Conservation (phyloP, 2,113 vertebrate species). For the Atherinomorus stipes region DNA sequence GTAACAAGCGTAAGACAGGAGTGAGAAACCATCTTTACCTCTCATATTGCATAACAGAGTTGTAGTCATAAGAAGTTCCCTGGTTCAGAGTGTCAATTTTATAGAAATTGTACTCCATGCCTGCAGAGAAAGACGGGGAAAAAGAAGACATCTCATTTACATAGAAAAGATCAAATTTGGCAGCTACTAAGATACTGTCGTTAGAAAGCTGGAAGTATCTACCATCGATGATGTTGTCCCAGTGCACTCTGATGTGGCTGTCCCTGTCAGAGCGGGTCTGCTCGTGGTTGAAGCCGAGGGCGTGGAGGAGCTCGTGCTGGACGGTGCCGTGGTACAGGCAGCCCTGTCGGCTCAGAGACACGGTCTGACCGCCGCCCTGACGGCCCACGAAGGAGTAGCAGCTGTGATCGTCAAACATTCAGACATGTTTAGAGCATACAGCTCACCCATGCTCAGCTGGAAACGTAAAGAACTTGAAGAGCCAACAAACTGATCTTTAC, state of each 20-base stretch:
- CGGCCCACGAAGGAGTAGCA: conserved; percentile 78
- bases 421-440: not conserved
- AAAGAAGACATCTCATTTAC: not conserved
- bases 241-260: conserved; percentile 62
- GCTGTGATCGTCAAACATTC: conserved; percentile 37
- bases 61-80: conserved; percentile 80
- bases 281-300: conserved; percentile 82
- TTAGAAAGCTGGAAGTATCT: not conserved
- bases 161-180: not conserved
- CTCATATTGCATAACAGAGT: conserved; percentile 81
- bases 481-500: not conserved
- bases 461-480: too few species aligned
- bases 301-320: conserved; percentile 81
- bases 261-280: conserved; percentile 81
- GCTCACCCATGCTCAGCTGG: too few species aligned
- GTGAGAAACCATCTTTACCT: conserved; percentile 39
- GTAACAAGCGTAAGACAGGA: not conserved
- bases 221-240: conserved; percentile 71
- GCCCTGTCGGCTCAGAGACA: conserved; percentile 69
- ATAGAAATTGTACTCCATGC: conserved; percentile 64
- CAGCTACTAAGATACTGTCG: not conserved
- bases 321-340: conserved; percentile 70
- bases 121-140: conserved; percentile 24
- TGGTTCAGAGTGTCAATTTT: conserved; percentile 76
- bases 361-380: conserved; percentile 57